Conservation (phyloP, 2,113 vertebrate species). For the Aegithalos caudatus region DNA sequence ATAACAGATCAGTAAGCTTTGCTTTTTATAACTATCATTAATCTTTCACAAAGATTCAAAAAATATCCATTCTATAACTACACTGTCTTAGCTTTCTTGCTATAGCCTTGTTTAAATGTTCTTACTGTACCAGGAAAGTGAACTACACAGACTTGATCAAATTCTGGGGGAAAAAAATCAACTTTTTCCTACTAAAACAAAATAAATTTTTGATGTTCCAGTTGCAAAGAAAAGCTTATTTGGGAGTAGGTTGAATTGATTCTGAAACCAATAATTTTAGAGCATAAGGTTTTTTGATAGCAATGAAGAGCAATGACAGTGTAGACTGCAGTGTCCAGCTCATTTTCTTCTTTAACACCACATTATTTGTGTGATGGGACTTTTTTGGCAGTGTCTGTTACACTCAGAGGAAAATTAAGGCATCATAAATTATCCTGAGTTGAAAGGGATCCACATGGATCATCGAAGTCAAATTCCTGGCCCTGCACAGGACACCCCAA, state of each 20-base stretch:
- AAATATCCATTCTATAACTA: not conserved
- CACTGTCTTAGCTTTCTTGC: not conserved
- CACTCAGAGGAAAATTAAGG: not conserved
- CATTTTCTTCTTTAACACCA: not conserved
- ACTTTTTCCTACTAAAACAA: not conserved
- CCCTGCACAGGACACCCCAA: not conserved
- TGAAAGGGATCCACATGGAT: not conserved
- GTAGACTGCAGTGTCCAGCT: not conserved
- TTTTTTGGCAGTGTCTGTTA: not conserved
- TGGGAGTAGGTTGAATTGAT: not conserved
- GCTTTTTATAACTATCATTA: constrained; percentile 28
- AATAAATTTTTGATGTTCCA: not conserved
- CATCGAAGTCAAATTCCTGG: not conserved
- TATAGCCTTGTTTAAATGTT: not conserved
- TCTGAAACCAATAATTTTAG: not conserved
- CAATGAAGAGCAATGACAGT: not conserved
- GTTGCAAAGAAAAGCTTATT: not conserved
- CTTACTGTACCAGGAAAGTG: not conserved
- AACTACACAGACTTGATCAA: not conserved
- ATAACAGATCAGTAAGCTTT: constrained; percentile 38
- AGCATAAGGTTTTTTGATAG: not conserved
- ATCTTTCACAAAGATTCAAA: constrained; percentile 18
- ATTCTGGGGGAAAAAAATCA: not conserved
- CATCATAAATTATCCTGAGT: not conserved
- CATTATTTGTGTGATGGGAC: not conserved